Conservation (phyloP, 2,797 vertebrate species). For the Orestias chungarensis region DNA sequence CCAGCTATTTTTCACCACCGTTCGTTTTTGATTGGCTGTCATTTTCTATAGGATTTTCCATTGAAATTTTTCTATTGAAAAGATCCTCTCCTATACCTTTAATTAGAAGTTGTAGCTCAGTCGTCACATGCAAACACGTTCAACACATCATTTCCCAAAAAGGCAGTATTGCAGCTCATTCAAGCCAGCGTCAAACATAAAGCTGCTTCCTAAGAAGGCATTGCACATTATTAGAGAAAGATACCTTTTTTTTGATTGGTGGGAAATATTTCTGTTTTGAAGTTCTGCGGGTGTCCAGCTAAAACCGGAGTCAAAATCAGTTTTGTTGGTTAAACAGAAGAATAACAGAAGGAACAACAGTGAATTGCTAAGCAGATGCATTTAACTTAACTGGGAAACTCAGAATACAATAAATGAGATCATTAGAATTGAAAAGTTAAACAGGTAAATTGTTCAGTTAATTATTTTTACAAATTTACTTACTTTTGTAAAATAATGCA, state of each 20-base stretch:
- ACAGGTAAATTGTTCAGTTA: constrained; percentile 54
- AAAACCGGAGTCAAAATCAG: constrained; percentile 72
- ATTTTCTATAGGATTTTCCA: too few relatives aligned
- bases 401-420: constrained; percentile 17
- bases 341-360: constrained; percentile 50
- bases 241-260: constrained; percentile 88
- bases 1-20: too few relatives aligned
- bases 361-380: constrained; percentile 11
- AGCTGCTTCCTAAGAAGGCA: constrained; percentile 7
- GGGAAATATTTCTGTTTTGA: constrained; percentile 88
- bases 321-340: constrained; percentile 43
- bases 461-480: constrained; percentile 17
- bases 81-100: too few relatives aligned
- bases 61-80: too few relatives aligned
- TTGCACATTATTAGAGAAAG: constrained; percentile 49
- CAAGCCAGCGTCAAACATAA: constrained; percentile 22
- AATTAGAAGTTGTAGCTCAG: constrained; percentile 8
- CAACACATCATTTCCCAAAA: constrained; percentile 15
- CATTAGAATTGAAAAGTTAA: constrained; percentile 45
- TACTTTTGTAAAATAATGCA: constrained; percentile 52
- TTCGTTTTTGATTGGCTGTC: too few relatives aligned
- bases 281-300: constrained; percentile 88
- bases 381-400: not conserved
- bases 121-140: constrained; percentile 32
- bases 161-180: constrained; percentile 58